Base-by-base conservation (phyloP, 1,140 invertebrate species). In the Sinonovacula constricta region DNA sequence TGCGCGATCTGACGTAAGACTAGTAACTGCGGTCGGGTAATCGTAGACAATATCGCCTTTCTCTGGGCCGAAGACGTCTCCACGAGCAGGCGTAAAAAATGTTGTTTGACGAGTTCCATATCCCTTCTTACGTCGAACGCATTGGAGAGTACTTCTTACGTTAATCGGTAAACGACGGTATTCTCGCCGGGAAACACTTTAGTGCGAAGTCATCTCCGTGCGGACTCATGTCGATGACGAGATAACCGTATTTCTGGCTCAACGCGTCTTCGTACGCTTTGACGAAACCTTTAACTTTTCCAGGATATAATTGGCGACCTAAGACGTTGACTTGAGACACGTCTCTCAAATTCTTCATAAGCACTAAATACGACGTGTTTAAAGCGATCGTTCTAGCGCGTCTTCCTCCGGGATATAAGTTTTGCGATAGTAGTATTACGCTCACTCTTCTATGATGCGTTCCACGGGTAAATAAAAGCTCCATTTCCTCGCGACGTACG, bases 401-500 rank as follows among this genome's bases (percentile, higher is more conserved):
- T 26, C 62, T 59, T 22, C 54, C 69, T 28, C 33, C 22, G 0
- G 15, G 24, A 18, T 60, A 72, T 18, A 72, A 18, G 34, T 72
- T 59, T n/a, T 72, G 69, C 3, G 56, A 45, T 10, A 72, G 39
- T 15, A 72, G 28, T 36, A 72, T 72, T 1, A 72, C 69, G 22
- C 30, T 36, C 0, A 72, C 18, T 0, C 36, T 15, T 18, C 24
- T 59, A 30, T 72, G 69, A 26, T 72, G 69, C 45, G 34, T 45
- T 0, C 69, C 69, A 49, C 62, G 69, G n/a, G 69, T 72, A 24
- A 72, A 72, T 24, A 72, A 18, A 22, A 72, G 22, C 22, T 72
- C 56, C 69, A 72, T 72, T 0, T 72, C 69, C 30, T 59, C 45
- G 12, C 24, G n/a, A 3, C 30, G 3, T 22, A 72, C 3, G 2